Base-by-base conservation (phyloP, 2,797 vertebrate species). In the Rhincodon typus region DNA sequence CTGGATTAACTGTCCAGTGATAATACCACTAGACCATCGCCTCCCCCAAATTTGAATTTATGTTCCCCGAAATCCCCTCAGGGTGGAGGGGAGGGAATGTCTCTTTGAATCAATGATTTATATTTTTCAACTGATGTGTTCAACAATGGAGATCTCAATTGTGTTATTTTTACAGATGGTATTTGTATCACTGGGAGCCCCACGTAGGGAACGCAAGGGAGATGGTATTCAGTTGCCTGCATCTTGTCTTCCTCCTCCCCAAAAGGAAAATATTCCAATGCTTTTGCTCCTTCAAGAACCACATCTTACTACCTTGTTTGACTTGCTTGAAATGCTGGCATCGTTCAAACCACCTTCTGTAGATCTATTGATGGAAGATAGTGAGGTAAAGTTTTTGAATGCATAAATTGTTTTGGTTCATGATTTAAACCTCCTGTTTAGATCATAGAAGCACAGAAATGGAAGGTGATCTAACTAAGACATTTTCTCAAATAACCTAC, bases 241-340 rank as follows among this genome's bases (percentile, higher is more conserved):
- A 0, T 99, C 99, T 69, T 99, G 99, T 96, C 97, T 99, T 57
- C 99, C 99, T 27, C 99, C 99, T 2, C 99, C 99, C 53, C 99
- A 99, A 97, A 99, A 99, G 97, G 99, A 99, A 96, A 99, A 99
- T 97, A 99, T 99, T 97, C 99, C 99, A 82, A 99, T 99, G 99
- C 98, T 99, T 96, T 97, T 99, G 96, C 98, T 99, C 38, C 98
- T 99, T 90, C 99, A 99, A 98, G 99, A 99, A 97, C 99, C 99
- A 6, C 99, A 99, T 97, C 98, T 99, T 96, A 99, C 99, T 96
- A 99, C 99, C 0, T 98, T 99, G 21, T 99, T 99, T 95, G 99
- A 99, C 97, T 97, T 99, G 96, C 97, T 99, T 96, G 99, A 99
- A 97, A 99, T 99, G 99, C 98, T 99, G 96, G 99, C 99, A 94